Base-by-base conservation (phyloP, 2,797 vertebrate species). In the Cirrhinus mrigala region DNA sequence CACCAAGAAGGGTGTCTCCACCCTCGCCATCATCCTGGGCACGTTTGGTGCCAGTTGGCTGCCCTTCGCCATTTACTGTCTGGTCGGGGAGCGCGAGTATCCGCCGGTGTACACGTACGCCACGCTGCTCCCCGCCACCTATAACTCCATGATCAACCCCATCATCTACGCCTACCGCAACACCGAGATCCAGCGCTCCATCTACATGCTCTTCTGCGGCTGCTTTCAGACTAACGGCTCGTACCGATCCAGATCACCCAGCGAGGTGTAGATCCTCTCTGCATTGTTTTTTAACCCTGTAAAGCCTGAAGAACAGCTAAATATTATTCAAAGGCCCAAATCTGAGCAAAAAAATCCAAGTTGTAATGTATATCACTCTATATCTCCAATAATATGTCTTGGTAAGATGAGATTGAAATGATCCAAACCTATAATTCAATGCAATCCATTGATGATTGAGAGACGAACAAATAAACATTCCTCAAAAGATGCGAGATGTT, bases 111-210 rank as follows among this genome's bases (percentile, higher is more conserved):
- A 99, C 92, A 99, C 98, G 0, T 99, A 99, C 0, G 98, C 97
- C 85, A 99, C 98, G 0, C 95, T 99, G 62, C 94, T 99, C 79
- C 98, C 98, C 0, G 98, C 98, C 20, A 99, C 98, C 76, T 99
- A 99, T 93, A 99, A 99, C 95, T 99, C 98, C 87, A 99, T 99
- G 98, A 98, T 99, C 94, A 99, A 99, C 88, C 98, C 98, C 82
- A 98, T 99, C 90, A 99, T 99, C 90, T 99, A 99, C 37, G 98
- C 98, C 92, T 99, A 97, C 94, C 96, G 98, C 85, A 99, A 99
- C 89, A 91, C 98, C 77, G 98, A 99, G 91, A 99, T 99, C 87
- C 98, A 99, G 93, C 96, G 97, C 87, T 97, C 97, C 87, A 94
- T 99, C 88, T 98, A 97, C 93, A 95, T 98, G 91, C 95, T 99